Conservation (phyloP, 2,113 vertebrate species). For the Plecturocebus donacophilus region DNA sequence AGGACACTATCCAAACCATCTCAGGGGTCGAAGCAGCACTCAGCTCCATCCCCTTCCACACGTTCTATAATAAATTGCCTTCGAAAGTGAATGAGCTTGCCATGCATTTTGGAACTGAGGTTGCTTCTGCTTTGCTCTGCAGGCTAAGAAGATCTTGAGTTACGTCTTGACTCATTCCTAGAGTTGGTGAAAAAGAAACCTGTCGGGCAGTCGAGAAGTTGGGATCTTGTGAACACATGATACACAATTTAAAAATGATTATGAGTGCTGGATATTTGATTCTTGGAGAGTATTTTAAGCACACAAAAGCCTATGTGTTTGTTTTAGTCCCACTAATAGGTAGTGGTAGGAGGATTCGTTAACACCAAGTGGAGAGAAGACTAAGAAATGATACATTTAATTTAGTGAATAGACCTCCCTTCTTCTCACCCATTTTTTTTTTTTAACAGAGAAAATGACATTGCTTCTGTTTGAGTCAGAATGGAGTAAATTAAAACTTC, state of each 20-base stretch:
- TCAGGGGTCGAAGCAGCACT: not conserved
- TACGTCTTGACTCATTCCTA: not conserved
- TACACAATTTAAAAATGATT: conserved; percentile 52
- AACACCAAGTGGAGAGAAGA: not conserved
- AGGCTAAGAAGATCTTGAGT: not conserved
- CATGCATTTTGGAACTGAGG: fast-evolving
- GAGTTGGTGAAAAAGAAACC: not conserved
- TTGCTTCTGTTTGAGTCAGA: conserved; percentile 12
- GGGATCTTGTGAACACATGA: conserved; percentile 49
- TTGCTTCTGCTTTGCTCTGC: not conserved
- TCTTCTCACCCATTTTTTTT: not conserved
- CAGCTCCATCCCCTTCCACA: fast-evolving
- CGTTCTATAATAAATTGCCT: not conserved
- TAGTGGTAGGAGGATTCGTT: not conserved
- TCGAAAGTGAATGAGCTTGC: not conserved
- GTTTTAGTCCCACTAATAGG: conserved; percentile 65
- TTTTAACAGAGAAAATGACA: not conserved
- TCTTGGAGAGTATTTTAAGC: conserved; percentile 65
- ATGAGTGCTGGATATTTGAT: conserved; percentile 47
- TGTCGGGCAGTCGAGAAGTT: not conserved
- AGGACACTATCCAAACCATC: too few species aligned
- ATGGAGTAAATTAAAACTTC: not conserved
- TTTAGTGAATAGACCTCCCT: not conserved
- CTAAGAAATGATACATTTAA: not conserved
- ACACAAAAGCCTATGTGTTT: conserved; percentile 73